Conservation (phyloP, 2,113 vertebrate genomes). For the Trematomus loennbergii region DNA sequence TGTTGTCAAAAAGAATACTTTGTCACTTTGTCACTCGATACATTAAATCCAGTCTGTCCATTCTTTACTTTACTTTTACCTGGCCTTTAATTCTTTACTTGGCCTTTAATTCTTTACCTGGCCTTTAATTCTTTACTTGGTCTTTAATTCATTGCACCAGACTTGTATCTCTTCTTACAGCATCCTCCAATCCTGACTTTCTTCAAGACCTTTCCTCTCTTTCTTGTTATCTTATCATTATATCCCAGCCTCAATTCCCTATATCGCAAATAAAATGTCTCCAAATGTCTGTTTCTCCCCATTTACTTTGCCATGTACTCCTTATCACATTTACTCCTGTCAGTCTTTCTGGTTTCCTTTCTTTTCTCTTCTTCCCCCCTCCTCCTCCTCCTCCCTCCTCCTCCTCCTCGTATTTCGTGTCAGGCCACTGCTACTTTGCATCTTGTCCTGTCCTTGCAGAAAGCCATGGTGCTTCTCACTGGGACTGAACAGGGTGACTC, state of each 20-base stretch:
- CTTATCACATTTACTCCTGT: neutral
- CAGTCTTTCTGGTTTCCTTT: neutral
- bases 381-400: neutral
- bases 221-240: neutral
- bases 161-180: constrained; percentile 25
- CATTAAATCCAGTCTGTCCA: neutral
- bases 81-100: neutral
- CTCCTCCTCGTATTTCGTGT: constrained; percentile 12
- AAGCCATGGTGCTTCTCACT: constrained; percentile 8
- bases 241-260: constrained; percentile 17
- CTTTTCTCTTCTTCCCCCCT: neutral
- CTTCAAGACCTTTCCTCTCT: constrained; percentile 1
- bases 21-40: neutral
- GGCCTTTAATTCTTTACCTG: neutral
- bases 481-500: constrained; percentile 46
- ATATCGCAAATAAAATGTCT: constrained; percentile 2
- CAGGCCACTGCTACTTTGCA: constrained; percentile 24
- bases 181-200: neutral
- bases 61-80: neutral
- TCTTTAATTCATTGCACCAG: constrained; percentile 10
- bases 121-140: neutral
- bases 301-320: constrained; percentile 8
- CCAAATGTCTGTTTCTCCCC: constrained; percentile 1
- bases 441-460: constrained; percentile 58
- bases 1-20: too few relatives aligned